phyloP scores from a whole-genome alignment of 1,140 invertebrate species.

The Drosophila nigrodunni region DNA sequence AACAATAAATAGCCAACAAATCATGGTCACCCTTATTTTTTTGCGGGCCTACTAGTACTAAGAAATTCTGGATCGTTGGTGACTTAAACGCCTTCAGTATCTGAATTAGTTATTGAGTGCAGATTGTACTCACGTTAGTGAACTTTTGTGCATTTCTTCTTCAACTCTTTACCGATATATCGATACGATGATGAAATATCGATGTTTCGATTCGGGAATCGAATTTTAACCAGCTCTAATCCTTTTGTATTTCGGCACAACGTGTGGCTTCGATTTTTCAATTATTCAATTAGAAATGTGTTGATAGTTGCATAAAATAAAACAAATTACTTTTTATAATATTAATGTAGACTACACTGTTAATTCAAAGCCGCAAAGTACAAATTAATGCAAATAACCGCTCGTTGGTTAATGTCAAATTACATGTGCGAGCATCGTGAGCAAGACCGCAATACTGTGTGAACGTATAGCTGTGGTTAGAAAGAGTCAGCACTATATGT shows the following conservation, averaged over 20 bases:
- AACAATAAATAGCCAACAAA: too few relatives aligned
- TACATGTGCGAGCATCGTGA: conserved; percentile 42
- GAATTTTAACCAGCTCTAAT: too few relatives aligned
- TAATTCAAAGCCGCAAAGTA: background rate
- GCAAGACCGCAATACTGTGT: conserved; percentile 7
- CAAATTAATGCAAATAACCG: background rate
- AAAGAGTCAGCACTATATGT: conserved; percentile 30
- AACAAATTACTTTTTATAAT: background rate
- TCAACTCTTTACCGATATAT: too few relatives aligned
- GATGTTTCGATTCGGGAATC: too few relatives aligned
- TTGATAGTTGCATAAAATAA: background rate
- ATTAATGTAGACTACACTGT: background rate
- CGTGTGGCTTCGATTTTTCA: conserved; percentile 9
- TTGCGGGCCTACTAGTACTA: too few relatives aligned
- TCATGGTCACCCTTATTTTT: too few relatives aligned
- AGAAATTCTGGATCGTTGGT: too few relatives aligned
- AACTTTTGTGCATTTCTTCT: too few relatives aligned
- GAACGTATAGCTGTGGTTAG: background rate
- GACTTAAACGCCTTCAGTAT: too few relatives aligned
- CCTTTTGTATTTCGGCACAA: background rate
- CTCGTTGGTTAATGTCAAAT: conserved; percentile 23
- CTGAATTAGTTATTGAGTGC: too few relatives aligned
- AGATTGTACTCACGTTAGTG: too few relatives aligned
- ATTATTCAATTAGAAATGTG: conserved; percentile 25
- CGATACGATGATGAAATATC: too few relatives aligned